A percentile compares a stretch with the other conserved stretches of the same genome.
These are phyloP conservation scores for Leucoptera coffeella DNA, from an alignment of 2,888 invertebrate genomes.

Conservation along the genomic window DNA sequence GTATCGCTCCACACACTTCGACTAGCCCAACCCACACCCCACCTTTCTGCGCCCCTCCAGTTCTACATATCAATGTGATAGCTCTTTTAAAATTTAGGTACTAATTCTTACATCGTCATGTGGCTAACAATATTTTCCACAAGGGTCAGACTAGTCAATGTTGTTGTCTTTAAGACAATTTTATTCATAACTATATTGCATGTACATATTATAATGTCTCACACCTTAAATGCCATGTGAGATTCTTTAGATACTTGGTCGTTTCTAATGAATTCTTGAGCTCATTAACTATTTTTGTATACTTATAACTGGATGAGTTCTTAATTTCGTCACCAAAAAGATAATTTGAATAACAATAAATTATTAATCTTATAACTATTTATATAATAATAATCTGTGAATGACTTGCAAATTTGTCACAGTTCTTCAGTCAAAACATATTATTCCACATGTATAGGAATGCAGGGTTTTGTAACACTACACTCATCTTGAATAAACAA, in stretches of 20 bases:
- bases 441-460: slow-evolving; percentile 53
- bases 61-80: too few species aligned
- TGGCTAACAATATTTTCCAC: too few species aligned
- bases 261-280: too few species aligned
- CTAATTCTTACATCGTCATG: too few species aligned
- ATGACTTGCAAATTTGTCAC: slow-evolving; percentile 43
- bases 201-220: too few species aligned
- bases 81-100: too few species aligned
- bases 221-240: too few species aligned
- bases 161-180: too few species aligned
- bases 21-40: slow-evolving; percentile 19
- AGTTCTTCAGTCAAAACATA: slow-evolving; percentile 45
- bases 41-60: slow-evolving; percentile 14
- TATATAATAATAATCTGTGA: slow-evolving; percentile 37
- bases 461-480: slow-evolving; percentile 36
- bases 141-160: too few species aligned
- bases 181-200: too few species aligned
- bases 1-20: slow-evolving; percentile 21
- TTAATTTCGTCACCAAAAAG: slow-evolving; percentile 50
- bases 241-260: slow-evolving; percentile 35
- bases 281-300: too few species aligned
- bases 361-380: slow-evolving; percentile 51
- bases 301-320: too few species aligned
- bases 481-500: slow-evolving; percentile 50
- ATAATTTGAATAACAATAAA: slow-evolving; percentile 52